A percentile compares a stretch with the other conserved stretches of the same genome.
phyloP scores from a whole-genome alignment of 2,888 invertebrate genomes.

The Melikaiella ostensackeni region DNA sequence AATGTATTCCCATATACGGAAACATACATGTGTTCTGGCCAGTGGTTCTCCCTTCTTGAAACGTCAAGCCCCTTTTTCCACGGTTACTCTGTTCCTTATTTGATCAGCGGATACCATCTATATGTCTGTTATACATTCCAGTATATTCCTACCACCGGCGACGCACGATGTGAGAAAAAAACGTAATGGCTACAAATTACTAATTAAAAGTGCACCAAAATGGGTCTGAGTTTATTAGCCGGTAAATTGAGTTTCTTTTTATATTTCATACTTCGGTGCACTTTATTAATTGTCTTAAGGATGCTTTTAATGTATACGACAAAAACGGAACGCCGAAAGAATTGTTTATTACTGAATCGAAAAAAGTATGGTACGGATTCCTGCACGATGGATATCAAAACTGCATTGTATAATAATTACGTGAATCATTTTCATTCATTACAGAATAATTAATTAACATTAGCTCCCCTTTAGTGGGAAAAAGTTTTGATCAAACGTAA shows the following conservation, averaged over 20 bases:
- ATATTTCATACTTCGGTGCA: conserved; percentile 19
- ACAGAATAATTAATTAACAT: background rate
- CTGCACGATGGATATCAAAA: background rate
- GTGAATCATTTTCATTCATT: background rate
- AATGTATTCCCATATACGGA: conserved; percentile 69
- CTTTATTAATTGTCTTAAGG: conserved; percentile 14
- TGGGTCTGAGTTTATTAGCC: conserved; percentile 18
- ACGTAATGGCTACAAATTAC: conserved; percentile 35
- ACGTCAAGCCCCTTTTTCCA: conserved; percentile 59
- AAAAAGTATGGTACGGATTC: background rate
- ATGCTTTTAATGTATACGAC: background rate
- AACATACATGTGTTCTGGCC: conserved; percentile 67
- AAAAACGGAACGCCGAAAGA: background rate
- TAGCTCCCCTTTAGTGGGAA: background rate
- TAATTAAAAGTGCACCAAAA: conserved; percentile 32
- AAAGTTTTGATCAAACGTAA: background rate
- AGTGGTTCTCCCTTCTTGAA: conserved; percentile 63
- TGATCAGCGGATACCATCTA: conserved; percentile 56
- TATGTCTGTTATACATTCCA: conserved; percentile 35
- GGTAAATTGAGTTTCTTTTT: conserved; percentile 35
- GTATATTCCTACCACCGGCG: conserved; percentile 32
- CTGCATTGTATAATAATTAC: background rate
- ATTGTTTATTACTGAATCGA: background rate
- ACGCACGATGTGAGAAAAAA: conserved; percentile 5
- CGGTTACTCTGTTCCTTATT: conserved; percentile 63